Base-by-base conservation (phyloP, 2,797 vertebrate genomes). In the Prunella strophiata region DNA sequence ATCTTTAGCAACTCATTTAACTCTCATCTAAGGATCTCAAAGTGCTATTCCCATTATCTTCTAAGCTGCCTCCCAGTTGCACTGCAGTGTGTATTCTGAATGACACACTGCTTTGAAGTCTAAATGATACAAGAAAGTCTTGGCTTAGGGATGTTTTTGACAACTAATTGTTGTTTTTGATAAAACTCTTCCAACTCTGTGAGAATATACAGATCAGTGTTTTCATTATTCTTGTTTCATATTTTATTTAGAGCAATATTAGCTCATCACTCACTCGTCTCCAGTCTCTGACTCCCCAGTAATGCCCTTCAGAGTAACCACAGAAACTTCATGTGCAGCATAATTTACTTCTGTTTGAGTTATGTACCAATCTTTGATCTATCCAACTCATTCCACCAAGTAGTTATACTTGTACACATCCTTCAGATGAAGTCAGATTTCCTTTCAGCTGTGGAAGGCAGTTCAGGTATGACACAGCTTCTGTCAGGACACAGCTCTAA, bases 161-260 rank as follows among this genome's bases (percentile, higher is more conserved):
- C 85, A 93, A 80, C 34, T 94, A 95, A 91, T 79, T 91, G 81
- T 59, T 59, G 73, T 65, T 95, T 85, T 90, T 88, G 91, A 92
- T 85, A 84, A 85, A 91, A 84, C 34, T 68, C 36, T 38, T 93
- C 77, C 80, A 76, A n/a, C 47, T 94, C 63, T 55, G 29, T 32
- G 57, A 87, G 70, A 95, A 72, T 45, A 27, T 43, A 47, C 76
- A 29, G 75, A 77, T 92, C 21, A 32, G 57, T 43, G 22, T 78
- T 74, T 78, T 89, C 57, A 66, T 96, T 95, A 85, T 81, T 65
- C 65, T 91, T 81, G 19, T 65, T 85, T 91, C 89, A 61, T 95
- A 85, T 94, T 96, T 97, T 93, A 95, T 95, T 95, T 94, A 79
- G 67, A 85, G 50, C 9, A 5, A 58, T 80, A 93, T 92, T 80